Base-by-base conservation (phyloP, 2,797 vertebrate genomes). In the Zenarchopterus dispar region DNA sequence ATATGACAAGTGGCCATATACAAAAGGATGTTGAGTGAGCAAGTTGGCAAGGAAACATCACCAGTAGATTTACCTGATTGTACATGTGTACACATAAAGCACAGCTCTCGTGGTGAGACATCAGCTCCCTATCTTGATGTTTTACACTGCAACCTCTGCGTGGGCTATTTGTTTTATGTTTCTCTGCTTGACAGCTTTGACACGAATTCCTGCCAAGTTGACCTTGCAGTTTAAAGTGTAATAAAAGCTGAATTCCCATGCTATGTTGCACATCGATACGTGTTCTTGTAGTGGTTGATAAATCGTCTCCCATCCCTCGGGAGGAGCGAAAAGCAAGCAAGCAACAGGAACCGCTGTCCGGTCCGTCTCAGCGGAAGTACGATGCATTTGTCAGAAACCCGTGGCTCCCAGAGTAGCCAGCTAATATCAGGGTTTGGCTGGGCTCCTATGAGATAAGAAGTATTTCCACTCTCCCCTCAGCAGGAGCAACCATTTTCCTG, bases 181-280 rank as follows among this genome's bases (percentile, higher is more conserved):
- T 77, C 45, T 19, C 11, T 24, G 68, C 85, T 80, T 81, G 88
- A 88, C 84, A 88, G 89, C 82, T 84, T 79, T 84, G 88, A 90
- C 84, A 89, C 82, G 10, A 47, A 80, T 84, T 84, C 81, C 75
- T 76, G 76, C 76, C 73, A 73, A 80, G 84, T 88, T 91, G 87
- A 91, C 89, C 84, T 86, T 88, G 89, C 84, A 81, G 67, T 88
- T 86, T 85, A 86, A 90, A 88, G 79, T 76, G 77, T 85, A 89
- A 89, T 89, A 84, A 89, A 90, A 86, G 80, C 78, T 74, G 75
- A 85, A 91, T 84, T 83, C 85, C 77, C 76, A 67, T 73, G 75
- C 73, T 62, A 77, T 77, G 75, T 71, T 77, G 61, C 84, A 80
- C 87, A 81, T 90, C 70, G 63, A 89, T 87, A 85, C 46, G 22